These are phyloP conservation scores for Invenusta paracnida DNA, from an alignment of 2,888 invertebrate genomes.

Conservation along the genomic window DNA sequence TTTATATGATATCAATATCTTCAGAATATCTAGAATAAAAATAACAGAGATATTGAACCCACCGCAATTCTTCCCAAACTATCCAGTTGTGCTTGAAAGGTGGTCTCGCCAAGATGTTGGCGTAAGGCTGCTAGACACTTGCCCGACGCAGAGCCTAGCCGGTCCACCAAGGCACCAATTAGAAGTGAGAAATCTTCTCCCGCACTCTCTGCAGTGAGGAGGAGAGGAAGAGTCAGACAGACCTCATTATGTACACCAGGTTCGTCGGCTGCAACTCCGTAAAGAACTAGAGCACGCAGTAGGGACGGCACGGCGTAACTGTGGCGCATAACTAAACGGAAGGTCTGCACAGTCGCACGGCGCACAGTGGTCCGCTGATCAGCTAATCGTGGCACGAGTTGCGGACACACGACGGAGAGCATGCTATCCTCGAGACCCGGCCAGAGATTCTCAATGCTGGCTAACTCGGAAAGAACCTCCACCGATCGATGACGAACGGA, in stretches of 20 bases:
- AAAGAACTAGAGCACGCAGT: conserved; percentile 56
- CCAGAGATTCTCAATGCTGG: conserved; percentile 52
- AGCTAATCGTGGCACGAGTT: conserved; percentile 58
- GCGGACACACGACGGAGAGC: conserved; percentile 56
- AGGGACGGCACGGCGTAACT: conserved; percentile 56
- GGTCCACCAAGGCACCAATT: conserved; percentile 51
- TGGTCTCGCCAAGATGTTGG: background rate
- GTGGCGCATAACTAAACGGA: conserved; percentile 39
- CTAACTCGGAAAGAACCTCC: conserved; percentile 57
- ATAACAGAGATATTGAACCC: no score
- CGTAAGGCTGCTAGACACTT: background rate
- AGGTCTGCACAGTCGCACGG: background rate
- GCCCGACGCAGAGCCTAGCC: background rate
- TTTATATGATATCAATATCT: no score
- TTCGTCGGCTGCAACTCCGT: conserved; percentile 59
- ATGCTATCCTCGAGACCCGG: conserved; percentile 58
- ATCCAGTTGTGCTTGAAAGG: background rate
- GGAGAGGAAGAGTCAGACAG: conserved; percentile 58
- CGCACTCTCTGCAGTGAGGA: conserved; percentile 60
- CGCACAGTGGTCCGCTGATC: conserved; percentile 53
- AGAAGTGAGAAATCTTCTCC: conserved; percentile 58
- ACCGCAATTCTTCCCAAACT: background rate
- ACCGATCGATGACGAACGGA: conserved; percentile 62
- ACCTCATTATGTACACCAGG: conserved; percentile 57
- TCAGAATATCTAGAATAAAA: no score